Evolutionary conservation across 2,797 vertebrate genomes (phyloP).

Genomic region (Gymnoscopelus braueri): DNA sequence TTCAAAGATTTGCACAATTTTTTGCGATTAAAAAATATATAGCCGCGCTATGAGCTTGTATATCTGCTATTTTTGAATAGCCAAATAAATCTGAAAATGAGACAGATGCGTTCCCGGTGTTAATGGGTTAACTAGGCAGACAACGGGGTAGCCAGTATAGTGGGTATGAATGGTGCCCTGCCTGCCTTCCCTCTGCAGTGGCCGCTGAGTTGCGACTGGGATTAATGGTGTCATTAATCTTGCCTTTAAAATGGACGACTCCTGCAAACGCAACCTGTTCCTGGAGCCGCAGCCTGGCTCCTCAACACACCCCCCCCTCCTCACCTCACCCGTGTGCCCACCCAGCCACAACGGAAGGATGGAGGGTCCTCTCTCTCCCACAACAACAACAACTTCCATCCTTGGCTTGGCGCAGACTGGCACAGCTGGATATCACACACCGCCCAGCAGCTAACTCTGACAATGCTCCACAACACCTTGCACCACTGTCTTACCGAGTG

Average conservation of each 20-base stretch:
- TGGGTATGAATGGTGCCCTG: slow-evolving; percentile 55
- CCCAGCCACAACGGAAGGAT: slow-evolving; percentile 56
- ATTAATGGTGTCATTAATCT: slow-evolving; percentile 81
- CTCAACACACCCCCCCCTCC: background rate
- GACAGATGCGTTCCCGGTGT: too few species aligned
- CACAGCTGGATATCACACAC: slow-evolving; percentile 33
- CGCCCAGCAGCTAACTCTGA: slow-evolving; percentile 26
- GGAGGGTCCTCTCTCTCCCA: slow-evolving; percentile 17
- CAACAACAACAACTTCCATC: slow-evolving; percentile 45
- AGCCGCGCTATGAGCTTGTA: too few species aligned
- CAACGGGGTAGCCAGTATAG: slow-evolving; percentile 37
- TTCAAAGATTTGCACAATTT: too few species aligned
- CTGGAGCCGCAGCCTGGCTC: slow-evolving; percentile 40
- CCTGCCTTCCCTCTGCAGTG: slow-evolving; percentile 56
- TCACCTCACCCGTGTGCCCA: slow-evolving; percentile 16
- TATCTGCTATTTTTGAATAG: too few species aligned
- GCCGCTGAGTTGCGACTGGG: slow-evolving; percentile 54
- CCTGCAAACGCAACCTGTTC: slow-evolving; percentile 63
- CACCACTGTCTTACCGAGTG: too few species aligned
- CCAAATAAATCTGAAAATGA: too few species aligned
- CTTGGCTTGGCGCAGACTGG: slow-evolving; percentile 46
- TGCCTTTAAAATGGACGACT: slow-evolving; percentile 77
- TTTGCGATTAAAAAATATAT: too few species aligned
- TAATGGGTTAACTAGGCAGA: slow-evolving; percentile 20
- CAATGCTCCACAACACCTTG: slow-evolving; percentile 13